Evolutionary conservation across 1,140 invertebrate species (phyloP), one percentile per base, ranked within the genome.

Genomic region (Diabrotica virgifera): DNA sequence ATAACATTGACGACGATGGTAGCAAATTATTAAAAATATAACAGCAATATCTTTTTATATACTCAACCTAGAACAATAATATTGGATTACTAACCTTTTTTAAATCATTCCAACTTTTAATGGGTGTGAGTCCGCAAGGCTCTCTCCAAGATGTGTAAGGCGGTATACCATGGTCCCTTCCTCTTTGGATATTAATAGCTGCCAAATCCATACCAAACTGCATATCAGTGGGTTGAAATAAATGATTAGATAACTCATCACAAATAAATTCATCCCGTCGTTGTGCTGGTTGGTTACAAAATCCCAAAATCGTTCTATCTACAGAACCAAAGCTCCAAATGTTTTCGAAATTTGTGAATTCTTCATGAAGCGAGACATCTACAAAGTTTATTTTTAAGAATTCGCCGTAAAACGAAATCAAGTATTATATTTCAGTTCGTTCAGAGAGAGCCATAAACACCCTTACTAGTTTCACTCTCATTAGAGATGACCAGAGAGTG

Each of bases 271-370:
- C 93, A 79, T 97, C 95, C 11, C 95, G 79, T 92, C 78, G 97
- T 95, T 87, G 97, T 94, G 2, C 94, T 92, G 0, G 92, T 94
- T 0, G 91, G 89, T 0, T 90, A 75, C 94, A 85, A 7, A 98
- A 79, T 52, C 96, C 96, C 51, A 95, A 86, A 12, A 92, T 85
- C 52, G 98, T 86, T 74, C 95, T 92, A 76, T 97, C 94, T 8
- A 93, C 84, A 83, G 94, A 90, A 14, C 87, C 85, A 72, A 87
- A 85, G 67, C 85, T 85, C 75, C 90, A 89, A 35, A 96, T 85
- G 82, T 93, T 88, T 70, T 97, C 95, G 10, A 94, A 91, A 73
- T 95, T 94, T 82, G 98, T 98, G 83, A 98, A 98, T 2, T 93
- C 93, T 74, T 95, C 91, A 56, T 96, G 86, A 0, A 99, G 81